phyloP scores from a whole-genome alignment of 2,888 invertebrate genomes.

The Cephus pulcher region DNA sequence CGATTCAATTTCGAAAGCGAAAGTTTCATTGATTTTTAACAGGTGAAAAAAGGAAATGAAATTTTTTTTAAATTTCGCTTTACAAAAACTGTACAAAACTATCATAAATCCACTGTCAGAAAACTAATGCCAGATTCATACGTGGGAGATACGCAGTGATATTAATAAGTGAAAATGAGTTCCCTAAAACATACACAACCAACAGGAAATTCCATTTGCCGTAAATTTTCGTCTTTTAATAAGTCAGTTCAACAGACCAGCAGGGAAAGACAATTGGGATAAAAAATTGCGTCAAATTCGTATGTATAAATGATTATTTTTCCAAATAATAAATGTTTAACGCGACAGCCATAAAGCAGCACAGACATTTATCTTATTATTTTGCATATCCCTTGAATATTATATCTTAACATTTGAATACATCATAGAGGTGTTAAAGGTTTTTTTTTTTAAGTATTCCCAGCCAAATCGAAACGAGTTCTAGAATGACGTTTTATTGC shows the following conservation, averaged over 20 bases:
- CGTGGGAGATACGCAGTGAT: not conserved
- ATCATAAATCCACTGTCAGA: not conserved
- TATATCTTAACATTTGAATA: not conserved
- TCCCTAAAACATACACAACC: not conserved
- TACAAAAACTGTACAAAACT: not conserved
- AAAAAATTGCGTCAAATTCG: not conserved
- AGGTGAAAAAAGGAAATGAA: not conserved
- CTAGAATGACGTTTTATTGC: not conserved
- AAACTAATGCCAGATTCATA: not conserved
- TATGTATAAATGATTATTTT: not conserved
- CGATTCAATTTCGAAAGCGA: not conserved
- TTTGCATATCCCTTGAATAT: not conserved
- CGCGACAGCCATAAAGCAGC: not conserved
- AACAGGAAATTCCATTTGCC: not conserved
- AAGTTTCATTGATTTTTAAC: not conserved
- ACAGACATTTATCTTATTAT: not conserved
- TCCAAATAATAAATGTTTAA: not conserved
- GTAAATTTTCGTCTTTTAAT: not conserved
- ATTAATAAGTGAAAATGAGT: not conserved
- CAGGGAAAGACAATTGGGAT: not conserved
- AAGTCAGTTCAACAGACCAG: not conserved
- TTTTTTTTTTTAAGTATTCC: not conserved
- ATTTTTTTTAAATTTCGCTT: not conserved
- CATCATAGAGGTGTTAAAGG: not conserved
- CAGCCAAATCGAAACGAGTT: not conserved